Percentiles rank a stretch among this genome's conserved stretches.
Evolutionary conservation across 2,888 invertebrate genomes (phyloP).

Genomic region (Nemotelus pantherinus): DNA sequence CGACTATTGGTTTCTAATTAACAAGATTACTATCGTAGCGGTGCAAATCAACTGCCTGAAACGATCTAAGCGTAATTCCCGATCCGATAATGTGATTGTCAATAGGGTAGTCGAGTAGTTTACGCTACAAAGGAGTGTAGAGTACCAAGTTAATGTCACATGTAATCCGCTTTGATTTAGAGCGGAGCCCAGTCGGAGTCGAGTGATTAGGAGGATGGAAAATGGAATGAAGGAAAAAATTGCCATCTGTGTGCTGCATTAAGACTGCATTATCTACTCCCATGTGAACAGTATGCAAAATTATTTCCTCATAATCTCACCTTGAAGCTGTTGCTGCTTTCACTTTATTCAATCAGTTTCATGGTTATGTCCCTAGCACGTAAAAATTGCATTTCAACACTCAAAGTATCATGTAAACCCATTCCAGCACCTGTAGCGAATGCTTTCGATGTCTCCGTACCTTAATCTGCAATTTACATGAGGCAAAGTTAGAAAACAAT

Average conservation of each 20-base stretch:
- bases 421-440: too few species aligned
- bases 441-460: too few species aligned
- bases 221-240: background rate
- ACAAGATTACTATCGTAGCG: conserved; percentile 28
- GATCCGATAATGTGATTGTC: conserved; percentile 40
- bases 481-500: too few species aligned
- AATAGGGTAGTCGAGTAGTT: conserved; percentile 31
- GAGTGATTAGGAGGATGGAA: background rate
- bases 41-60: conserved; percentile 24
- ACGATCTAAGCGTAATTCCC: conserved; percentile 19
- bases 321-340: background rate
- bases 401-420: too few species aligned
- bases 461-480: too few species aligned
- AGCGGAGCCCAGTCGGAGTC: background rate
- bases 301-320: background rate
- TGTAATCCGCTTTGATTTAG: conserved; percentile 36
- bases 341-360: background rate
- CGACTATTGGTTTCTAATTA: conserved; percentile 21
- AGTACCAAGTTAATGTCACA: background rate
- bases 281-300: background rate
- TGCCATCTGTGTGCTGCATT: background rate
- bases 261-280: background rate
- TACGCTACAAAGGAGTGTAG: background rate
- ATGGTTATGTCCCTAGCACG: background rate
- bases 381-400: too few species aligned